A percentile compares a stretch with the other conserved stretches of the same genome.
Conservation (phyloP, 2,113 vertebrate genomes). For the Synodontis membranacea region DNA sequence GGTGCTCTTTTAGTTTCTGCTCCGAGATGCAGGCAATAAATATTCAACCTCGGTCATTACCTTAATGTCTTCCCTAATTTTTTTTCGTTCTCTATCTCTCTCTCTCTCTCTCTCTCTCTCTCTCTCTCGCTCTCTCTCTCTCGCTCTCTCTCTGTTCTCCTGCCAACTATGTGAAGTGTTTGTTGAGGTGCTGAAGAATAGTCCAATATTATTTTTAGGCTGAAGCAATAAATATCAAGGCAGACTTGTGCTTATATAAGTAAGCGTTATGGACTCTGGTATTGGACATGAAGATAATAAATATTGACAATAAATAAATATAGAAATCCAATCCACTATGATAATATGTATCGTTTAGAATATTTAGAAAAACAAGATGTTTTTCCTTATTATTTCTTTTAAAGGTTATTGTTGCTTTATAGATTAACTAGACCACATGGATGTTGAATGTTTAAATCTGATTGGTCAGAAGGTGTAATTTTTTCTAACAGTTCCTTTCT, state of each 20-base stretch:
- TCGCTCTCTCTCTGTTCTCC: too few relatives aligned
- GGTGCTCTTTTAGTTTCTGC: slow-evolving; percentile 66
- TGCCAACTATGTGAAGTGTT: not conserved
- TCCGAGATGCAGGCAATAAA: not conserved
- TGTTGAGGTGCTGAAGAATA: not conserved
- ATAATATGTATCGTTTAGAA: not conserved
- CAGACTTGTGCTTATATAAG: not conserved
- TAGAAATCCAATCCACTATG: not conserved
- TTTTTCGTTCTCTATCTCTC: not conserved
- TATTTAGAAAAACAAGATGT: not conserved
- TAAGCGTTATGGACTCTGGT: not conserved
- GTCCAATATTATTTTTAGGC: not conserved
- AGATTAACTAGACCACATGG: not conserved
- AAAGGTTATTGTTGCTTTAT: not conserved
- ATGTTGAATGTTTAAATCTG: too few relatives aligned
- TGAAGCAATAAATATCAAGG: not conserved
- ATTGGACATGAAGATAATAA: not conserved
- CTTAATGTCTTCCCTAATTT: not conserved
- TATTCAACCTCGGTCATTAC: not conserved
- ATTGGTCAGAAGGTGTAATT: not conserved
- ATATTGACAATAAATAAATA: too few relatives aligned
- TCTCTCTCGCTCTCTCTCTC: slow-evolving; percentile 18
- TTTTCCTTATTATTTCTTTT: not conserved
- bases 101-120: slow-evolving; percentile 21
- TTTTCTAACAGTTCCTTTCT: not conserved